phyloP scores from a whole-genome alignment of 1,140 invertebrate species.

The Penaeus indicus region DNA sequence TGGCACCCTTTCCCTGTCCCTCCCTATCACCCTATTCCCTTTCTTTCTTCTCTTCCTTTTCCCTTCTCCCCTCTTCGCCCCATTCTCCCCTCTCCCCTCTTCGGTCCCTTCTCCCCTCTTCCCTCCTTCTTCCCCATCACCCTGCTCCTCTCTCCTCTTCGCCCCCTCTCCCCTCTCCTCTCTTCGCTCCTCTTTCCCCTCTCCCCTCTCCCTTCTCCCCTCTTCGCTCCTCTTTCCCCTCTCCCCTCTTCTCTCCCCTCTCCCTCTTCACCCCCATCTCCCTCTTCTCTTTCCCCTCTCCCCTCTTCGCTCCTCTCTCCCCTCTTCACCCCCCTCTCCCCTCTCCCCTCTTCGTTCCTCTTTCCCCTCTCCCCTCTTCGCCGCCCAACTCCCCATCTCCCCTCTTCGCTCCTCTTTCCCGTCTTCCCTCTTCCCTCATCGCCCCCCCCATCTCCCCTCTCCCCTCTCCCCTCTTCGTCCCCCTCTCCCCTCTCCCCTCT shows the following conservation, averaged over 20 bases:
- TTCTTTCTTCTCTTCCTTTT: no score
- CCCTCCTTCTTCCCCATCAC: no score
- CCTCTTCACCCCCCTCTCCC: neutral
- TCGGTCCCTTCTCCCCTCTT: no score
- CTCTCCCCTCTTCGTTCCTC: neutral
- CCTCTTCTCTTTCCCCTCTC: neutral
- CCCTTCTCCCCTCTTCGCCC: no score
- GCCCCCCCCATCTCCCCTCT: neutral
- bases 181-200: no score
- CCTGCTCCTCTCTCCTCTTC: neutral
- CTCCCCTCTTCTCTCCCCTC: neutral
- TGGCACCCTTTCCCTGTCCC: no score
- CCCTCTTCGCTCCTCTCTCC: neutral
- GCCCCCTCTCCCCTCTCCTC: neutral
- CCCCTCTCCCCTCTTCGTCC: neutral
- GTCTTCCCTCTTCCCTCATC: neutral
- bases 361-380: neutral
- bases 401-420: neutral
- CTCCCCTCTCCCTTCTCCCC: neutral
- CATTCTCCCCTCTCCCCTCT: no score
- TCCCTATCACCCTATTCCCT: no score
- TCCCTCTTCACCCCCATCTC: no score
- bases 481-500: neutral
- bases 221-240: neutral
- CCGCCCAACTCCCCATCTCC: no score